Conservation (phyloP, 2,113 vertebrate genomes). For the Gila orcuttii region DNA sequence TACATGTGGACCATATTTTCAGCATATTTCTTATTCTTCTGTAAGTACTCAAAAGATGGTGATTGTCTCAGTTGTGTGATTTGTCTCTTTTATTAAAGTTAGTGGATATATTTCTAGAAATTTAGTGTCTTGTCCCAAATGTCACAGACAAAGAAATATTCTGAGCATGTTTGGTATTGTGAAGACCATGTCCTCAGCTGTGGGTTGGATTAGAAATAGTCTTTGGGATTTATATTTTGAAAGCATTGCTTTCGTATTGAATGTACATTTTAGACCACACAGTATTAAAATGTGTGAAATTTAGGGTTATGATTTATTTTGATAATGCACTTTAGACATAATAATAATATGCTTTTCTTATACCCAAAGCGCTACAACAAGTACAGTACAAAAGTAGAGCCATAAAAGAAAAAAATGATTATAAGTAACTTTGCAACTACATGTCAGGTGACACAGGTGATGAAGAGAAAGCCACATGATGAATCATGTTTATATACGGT, state of each 20-base stretch:
- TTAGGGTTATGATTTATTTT: too few relatives aligned
- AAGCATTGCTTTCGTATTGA: not conserved
- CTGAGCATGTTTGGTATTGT: conserved; percentile 19
- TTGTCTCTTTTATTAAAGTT: conserved; percentile 32
- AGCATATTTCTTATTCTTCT: conserved; percentile 66
- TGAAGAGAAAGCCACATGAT: not conserved
- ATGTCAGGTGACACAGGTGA: not conserved
- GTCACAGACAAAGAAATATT: conserved; percentile 15
- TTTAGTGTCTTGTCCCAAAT: conserved; percentile 47
- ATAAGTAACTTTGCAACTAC: too few relatives aligned
- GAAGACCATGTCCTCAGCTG: conserved; percentile 1
- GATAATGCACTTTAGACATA: too few relatives aligned
- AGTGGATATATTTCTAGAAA: conserved; percentile 55
- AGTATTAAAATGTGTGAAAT: not conserved
- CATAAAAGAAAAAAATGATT: too few relatives aligned
- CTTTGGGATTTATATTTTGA: not conserved
- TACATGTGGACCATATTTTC: conserved; percentile 64
- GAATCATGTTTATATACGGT: not conserved
- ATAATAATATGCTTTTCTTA: too few relatives aligned
- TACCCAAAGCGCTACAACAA: too few relatives aligned
- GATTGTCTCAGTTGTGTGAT: conserved; percentile 58
- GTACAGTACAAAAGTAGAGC: too few relatives aligned
- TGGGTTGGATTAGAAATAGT: conserved; percentile 9
- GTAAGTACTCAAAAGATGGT: conserved; percentile 67
- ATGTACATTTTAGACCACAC: not conserved